These are phyloP conservation scores for Hirtodrosophila alboralis DNA, from an alignment of 2,888 invertebrate species.

Conservation along the genomic window DNA sequence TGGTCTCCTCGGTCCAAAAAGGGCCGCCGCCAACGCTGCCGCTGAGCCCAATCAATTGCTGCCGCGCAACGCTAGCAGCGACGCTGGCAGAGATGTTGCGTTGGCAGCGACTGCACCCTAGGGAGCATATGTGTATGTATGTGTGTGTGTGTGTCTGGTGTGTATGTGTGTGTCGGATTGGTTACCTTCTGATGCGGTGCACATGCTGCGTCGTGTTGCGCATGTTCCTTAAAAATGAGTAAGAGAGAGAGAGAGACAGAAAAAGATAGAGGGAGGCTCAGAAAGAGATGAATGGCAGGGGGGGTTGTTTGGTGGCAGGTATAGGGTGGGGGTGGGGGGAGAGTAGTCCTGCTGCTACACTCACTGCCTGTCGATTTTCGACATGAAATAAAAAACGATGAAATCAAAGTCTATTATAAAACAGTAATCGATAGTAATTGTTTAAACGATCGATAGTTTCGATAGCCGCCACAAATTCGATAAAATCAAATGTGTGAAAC, in stretches of 20 bases:
- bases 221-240: constrained; percentile 75
- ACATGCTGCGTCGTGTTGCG: constrained; percentile 70
- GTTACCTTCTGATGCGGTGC: constrained; percentile 49
- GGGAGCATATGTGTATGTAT: constrained; percentile 31
- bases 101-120: constrained; percentile 41
- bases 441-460: too few species aligned
- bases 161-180: constrained; percentile 46
- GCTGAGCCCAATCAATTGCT: constrained; percentile 76
- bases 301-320: too few species aligned
- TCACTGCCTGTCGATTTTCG: too few species aligned
- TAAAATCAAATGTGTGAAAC: too few species aligned
- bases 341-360: too few species aligned
- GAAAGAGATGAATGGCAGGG: too few species aligned
- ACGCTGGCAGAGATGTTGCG: constrained; percentile 37
- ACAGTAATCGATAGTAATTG: too few species aligned
- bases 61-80: constrained; percentile 63
- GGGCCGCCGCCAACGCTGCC: constrained; percentile 52
- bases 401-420: too few species aligned
- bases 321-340: too few species aligned
- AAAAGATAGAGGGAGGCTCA: constrained; percentile 9
- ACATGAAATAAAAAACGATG: too few species aligned
- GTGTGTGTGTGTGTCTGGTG: constrained; percentile 22
- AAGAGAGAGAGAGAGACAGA: constrained; percentile 19
- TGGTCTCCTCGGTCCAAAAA: constrained; percentile 64
- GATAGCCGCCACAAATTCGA: too few species aligned